These are phyloP conservation scores for Sycophila texana DNA, from an alignment of 2,888 invertebrate genomes.

Conservation along the genomic window DNA sequence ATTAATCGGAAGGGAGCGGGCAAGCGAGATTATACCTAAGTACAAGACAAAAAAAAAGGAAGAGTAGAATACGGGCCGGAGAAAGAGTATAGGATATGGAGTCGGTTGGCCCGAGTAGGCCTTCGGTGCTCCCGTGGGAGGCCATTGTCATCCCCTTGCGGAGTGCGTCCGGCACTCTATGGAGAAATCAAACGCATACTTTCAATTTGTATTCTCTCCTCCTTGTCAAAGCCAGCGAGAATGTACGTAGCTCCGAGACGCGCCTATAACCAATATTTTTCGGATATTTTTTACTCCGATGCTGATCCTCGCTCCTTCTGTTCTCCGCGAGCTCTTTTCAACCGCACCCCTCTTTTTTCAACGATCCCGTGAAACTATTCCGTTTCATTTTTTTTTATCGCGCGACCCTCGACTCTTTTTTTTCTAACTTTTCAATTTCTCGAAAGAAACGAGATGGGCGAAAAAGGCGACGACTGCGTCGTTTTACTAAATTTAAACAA, in stretches of 20 bases:
- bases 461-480: too few species aligned
- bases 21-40: background rate
- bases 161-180: constrained; percentile 69
- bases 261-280: constrained; percentile 37
- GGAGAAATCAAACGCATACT: constrained; percentile 73
- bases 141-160: constrained; percentile 73
- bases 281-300: constrained; percentile 23
- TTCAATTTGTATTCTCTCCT: constrained; percentile 62
- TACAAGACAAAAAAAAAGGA: constrained; percentile 45
- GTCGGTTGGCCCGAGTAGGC: background rate
- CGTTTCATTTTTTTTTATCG: constrained; percentile 9
- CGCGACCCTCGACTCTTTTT: background rate
- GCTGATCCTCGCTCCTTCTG: background rate
- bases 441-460: background rate
- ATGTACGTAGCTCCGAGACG: background rate
- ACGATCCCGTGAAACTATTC: background rate
- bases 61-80: constrained; percentile 44
- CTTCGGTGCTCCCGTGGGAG: constrained; percentile 57
- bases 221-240: constrained; percentile 36
- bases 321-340: background rate
- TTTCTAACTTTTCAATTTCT: constrained; percentile 33
- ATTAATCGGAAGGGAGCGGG: constrained; percentile 6
- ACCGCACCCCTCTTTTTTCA: background rate
- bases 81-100: constrained; percentile 44
- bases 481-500: too few species aligned